Evolutionary conservation across 2,113 vertebrate genomes (phyloP).

Genomic region (Falcunculus frontatus): DNA sequence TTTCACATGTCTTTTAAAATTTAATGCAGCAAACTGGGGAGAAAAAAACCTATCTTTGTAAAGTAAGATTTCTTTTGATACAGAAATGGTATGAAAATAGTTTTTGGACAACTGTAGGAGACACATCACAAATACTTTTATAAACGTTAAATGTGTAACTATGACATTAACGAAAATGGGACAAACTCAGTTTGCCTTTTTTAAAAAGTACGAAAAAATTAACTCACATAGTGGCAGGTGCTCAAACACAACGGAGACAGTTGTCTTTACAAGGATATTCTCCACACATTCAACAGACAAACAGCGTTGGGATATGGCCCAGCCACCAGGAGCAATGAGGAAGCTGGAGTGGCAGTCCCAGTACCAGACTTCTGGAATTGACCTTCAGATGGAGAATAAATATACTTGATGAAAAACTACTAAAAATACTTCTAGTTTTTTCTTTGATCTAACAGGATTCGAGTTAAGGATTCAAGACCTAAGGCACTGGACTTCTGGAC

Average conservation of each 20-base stretch:
- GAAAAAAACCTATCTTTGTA: not conserved
- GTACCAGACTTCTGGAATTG: not conserved
- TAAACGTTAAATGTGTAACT: not conserved
- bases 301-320: fast-evolving
- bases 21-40: not conserved
- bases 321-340: not conserved
- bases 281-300: not conserved
- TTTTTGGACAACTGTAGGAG: not conserved
- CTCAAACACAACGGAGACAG: not conserved
- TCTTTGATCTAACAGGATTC: not conserved
- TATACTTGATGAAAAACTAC: not conserved
- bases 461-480: not conserved
- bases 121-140: not conserved
- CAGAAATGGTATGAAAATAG: not conserved
- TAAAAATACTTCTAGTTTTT: not conserved
- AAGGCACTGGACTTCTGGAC: not conserved
- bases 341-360: not conserved
- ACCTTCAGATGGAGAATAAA: not conserved
- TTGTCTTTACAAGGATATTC: not conserved
- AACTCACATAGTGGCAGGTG: not conserved
- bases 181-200: not conserved
- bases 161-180: not conserved
- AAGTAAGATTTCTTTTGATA: not conserved
- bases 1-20: not conserved
- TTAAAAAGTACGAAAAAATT: not conserved